Evolutionary conservation across 2,797 vertebrate species (phyloP).

Genomic region (Sphenodon punctatus): DNA sequence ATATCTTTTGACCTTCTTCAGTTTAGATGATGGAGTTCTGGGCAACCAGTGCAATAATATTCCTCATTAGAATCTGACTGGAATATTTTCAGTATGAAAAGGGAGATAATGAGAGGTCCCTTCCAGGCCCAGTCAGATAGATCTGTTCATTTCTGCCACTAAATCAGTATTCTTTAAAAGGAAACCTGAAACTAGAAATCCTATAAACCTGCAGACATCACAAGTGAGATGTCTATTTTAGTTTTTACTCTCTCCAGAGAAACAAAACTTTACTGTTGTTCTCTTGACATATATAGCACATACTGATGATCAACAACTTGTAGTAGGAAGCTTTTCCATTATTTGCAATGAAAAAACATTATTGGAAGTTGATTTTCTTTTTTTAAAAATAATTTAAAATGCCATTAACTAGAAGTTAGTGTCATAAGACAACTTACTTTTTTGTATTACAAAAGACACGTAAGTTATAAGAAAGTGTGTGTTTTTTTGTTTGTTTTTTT

Average conservation of each 20-base stretch:
- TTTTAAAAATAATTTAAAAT: too few species aligned
- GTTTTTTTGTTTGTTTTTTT: too few species aligned
- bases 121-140: too few species aligned
- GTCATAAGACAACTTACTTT: too few species aligned
- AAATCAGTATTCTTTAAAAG: not conserved
- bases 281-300: not conserved
- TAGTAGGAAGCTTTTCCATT: not conserved
- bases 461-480: too few species aligned
- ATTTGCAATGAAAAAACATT: not conserved
- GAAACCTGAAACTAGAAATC: conserved; percentile 1
- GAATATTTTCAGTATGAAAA: not conserved
- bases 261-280: not conserved
- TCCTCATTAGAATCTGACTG: not conserved
- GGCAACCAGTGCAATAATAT: not conserved
- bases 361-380: too few species aligned
- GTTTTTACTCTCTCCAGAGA: not conserved
- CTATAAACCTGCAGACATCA: not conserved
- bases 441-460: too few species aligned
- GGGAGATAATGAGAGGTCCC: not conserved
- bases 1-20: conserved; percentile 32
- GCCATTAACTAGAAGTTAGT: too few species aligned
- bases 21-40: not conserved
- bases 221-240: not conserved
- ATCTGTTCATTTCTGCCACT: not conserved
- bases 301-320: not conserved